Evolutionary conservation across 2,888 invertebrate genomes (phyloP), one percentile per base, ranked within the genome.

Genomic region (Anthophora plumipes): DNA sequence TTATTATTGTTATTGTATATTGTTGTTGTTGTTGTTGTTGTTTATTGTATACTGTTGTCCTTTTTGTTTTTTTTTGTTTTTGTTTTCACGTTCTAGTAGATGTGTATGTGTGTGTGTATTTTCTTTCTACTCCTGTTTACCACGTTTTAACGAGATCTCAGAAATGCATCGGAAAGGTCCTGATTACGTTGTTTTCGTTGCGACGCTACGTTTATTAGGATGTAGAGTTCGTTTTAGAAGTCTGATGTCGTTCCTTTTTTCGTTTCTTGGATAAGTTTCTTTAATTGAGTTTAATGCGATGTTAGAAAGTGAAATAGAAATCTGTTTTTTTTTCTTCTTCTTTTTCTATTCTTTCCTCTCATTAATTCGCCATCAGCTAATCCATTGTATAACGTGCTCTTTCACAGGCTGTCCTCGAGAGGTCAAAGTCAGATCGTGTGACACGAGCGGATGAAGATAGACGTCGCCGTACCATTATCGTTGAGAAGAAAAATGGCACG

Each of bases 401-500:
- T 77, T 89, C 88, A 74, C 91, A 95, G 95, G 95, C 96, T 17
- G 95, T 96, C 77, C 93, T 96, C 91, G 96, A 96, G 90, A 94
- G 96, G 79, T 95, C 97, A 59, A 96, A 96, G 89, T 95, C 96
- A 54, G 97, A 97, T 92, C 95, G 96, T 66, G 95, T 96, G 81
- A 95, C 96, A 41, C 96, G 96, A 90, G 96, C 96, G 11, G 97
- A 97, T 87, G 98, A 98, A 89, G 98, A 98, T 93, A 97, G 98
- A 89, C 95, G 97, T 25, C 95, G 98, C 79, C 95, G 99, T 57
- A 97, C 99, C 20, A 98, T 99, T 80, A 98, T 99, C 80, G 96
- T 98, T 7, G 98, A 98, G 93, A 97, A 97, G 94, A 97, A 96
- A 92, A 97, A 97, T 92, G 97, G 97, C 59, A 97, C 97, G 43